Percentiles rank a stretch among this genome's conserved stretches.
These are phyloP conservation scores for Tiliacea aurago DNA, from an alignment of 2,888 invertebrate species.

Conservation along the genomic window DNA sequence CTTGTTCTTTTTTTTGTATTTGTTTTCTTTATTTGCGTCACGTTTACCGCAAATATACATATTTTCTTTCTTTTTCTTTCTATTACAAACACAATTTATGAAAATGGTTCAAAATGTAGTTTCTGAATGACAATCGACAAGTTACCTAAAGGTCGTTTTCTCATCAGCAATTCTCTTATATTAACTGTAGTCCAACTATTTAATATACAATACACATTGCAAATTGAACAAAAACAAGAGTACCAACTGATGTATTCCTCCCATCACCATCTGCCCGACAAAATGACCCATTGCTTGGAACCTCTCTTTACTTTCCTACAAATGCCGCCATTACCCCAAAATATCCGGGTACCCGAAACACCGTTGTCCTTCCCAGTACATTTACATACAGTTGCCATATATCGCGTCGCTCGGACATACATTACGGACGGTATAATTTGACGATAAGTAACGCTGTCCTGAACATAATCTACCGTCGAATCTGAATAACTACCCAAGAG, in stretches of 20 bases:
- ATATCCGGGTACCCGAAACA: conserved; percentile 28
- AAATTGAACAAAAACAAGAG: background rate
- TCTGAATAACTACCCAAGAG: conserved; percentile 69
- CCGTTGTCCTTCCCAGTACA: conserved; percentile 70
- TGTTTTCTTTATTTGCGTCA: no score
- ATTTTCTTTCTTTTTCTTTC: no score
- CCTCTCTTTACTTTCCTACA: background rate
- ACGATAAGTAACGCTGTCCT: conserved; percentile 71
- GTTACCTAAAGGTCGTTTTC: background rate
- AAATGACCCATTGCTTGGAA: background rate
- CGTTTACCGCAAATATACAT: no score
- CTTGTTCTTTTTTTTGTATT: no score
- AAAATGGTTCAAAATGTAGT: no score
- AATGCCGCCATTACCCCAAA: conserved; percentile 24
- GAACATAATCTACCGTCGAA: conserved; percentile 69
- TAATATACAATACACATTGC: background rate
- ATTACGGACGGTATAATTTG: conserved; percentile 70
- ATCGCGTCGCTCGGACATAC: conserved; percentile 71
- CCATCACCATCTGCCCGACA: background rate
- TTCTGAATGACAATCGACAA: no score
- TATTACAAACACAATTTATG: no score
- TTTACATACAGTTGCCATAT: conserved; percentile 76
- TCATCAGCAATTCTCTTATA: background rate
- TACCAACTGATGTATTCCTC: background rate
- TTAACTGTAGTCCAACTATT: background rate